A percentile compares a stretch with the other conserved stretches of the same genome.
Conservation (phyloP, 2,797 vertebrate genomes). For the Anguilla pacifica region DNA sequence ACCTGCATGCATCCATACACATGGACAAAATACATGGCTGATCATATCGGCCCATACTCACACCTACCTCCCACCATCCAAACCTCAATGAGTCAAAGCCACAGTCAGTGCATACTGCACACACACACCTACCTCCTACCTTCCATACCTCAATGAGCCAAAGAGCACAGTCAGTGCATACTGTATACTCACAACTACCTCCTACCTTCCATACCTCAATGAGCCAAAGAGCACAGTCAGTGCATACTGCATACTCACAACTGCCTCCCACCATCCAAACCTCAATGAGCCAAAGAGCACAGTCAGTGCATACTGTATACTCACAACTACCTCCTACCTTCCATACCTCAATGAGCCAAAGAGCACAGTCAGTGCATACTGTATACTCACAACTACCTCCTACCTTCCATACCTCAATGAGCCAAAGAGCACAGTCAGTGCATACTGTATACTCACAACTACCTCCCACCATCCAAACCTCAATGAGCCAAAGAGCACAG, state of each 20-base stretch:
- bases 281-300: background rate
- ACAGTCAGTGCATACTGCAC: background rate
- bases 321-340: slow-evolving; percentile 48
- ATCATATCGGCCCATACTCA: background rate
- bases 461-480: no score
- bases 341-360: no score
- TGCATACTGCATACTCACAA: background rate
- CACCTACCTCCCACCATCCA: background rate
- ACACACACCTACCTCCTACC: no score
- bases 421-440: background rate
- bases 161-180: no score
- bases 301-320: slow-evolving; percentile 37
- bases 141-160: no score
- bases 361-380: background rate
- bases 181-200: no score
- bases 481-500: no score
- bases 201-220: no score
- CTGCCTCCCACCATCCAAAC: background rate
- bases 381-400: background rate
- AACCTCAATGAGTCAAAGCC: background rate
- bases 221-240: background rate
- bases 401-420: background rate
- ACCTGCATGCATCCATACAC: background rate
- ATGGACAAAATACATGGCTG: background rate
- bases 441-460: no score